Percentiles rank a stretch among this genome's conserved stretches.
Conservation (phyloP, 2,888 invertebrate species). For the Cryptocheilus praepositus region DNA sequence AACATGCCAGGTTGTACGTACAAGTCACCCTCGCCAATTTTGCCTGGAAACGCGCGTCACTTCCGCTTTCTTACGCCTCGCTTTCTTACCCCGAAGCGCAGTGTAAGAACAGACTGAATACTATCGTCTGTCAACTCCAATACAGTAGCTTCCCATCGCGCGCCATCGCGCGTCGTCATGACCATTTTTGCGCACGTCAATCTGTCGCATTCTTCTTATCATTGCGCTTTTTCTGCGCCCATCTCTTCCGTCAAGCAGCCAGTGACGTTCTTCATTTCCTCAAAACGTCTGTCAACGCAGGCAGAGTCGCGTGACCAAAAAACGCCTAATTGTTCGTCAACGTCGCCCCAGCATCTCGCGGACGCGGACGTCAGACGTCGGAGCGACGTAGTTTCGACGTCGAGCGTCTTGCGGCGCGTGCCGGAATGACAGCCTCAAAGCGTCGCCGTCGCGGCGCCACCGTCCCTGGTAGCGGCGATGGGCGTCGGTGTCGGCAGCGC, state of each 20-base stretch:
- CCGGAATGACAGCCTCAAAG: conserved; percentile 67
- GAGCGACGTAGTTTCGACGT: conserved; percentile 32
- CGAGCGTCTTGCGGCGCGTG: conserved; percentile 57
- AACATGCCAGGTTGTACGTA: conserved; percentile 10
- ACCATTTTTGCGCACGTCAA: no score
- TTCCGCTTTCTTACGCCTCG: no score
- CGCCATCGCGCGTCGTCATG: no score
- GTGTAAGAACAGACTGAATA: no score
- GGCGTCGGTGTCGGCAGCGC: conserved; percentile 31
- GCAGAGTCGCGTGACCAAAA: no score
- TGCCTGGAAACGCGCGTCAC: no score
- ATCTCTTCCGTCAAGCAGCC: background rate
- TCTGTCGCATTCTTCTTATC: background rate
- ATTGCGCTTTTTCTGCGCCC: background rate
- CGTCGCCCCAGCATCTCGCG: background rate
- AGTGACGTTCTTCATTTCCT: no score
- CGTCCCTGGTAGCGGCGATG: conserved; percentile 42
- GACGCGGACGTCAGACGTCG: background rate
- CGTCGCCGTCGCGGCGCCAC: conserved; percentile 68
- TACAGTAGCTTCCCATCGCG: no score
- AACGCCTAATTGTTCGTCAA: no score
- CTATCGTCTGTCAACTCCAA: no score
- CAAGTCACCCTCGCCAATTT: background rate
- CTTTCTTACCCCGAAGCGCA: no score
- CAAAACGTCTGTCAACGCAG: no score